phyloP scores from a whole-genome alignment of 1,140 invertebrate species.

The Drosophila subobscura region DNA sequence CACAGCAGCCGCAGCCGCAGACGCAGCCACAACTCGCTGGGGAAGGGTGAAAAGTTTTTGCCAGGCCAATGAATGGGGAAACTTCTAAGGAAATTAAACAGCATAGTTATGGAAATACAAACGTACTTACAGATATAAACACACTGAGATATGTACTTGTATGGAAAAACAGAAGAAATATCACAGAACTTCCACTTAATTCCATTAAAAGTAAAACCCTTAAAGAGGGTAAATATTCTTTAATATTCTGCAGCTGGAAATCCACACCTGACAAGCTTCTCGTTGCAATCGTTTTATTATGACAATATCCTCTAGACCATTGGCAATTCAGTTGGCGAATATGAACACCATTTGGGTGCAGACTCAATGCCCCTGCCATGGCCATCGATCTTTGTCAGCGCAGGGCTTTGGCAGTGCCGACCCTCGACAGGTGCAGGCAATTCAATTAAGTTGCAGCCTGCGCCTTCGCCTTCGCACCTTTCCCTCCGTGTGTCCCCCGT shows the following conservation, averaged over 20 bases:
- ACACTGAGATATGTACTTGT: no score
- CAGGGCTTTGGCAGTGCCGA: background rate
- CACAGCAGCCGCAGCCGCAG: conserved; percentile 5
- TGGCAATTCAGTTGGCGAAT: conserved; percentile 9
- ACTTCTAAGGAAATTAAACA: conserved; percentile 19
- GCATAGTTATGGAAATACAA: background rate
- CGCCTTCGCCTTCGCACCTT: background rate
- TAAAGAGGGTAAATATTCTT: no score
- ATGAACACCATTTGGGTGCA: conserved; percentile 3
- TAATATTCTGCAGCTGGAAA: background rate
- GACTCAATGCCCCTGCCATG: conserved; percentile 3
- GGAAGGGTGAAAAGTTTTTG: conserved; percentile 7
- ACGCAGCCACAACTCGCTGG: background rate
- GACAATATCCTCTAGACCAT: background rate
- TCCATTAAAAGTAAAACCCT: no score
- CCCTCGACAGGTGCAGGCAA: conserved; percentile 55
- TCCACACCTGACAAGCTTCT: background rate
- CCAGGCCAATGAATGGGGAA: conserved; percentile 1
- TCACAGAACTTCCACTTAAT: no score
- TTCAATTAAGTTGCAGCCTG: conserved; percentile 69
- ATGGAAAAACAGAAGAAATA: no score
- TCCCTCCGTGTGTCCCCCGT: conserved; percentile 10
- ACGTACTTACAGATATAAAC: no score
- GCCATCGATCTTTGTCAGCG: conserved; percentile 68
- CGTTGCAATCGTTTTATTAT: background rate